Percentiles rank a stretch among this genome's conserved stretches.
These are phyloP conservation scores for Protosalanx chinensis DNA, from an alignment of 2,797 vertebrate genomes.

Conservation along the genomic window DNA sequence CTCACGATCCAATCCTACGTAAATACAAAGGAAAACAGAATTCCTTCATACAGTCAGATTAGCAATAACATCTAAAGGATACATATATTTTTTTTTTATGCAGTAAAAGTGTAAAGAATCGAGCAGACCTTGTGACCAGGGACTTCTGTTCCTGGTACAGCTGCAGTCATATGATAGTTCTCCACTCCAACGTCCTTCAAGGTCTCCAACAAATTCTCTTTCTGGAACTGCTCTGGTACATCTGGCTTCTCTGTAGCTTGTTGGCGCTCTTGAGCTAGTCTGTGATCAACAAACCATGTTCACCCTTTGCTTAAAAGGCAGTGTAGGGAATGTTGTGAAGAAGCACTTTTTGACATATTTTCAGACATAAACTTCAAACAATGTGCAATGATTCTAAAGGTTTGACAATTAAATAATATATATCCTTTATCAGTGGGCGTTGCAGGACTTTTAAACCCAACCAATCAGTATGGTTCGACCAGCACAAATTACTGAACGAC, in stretches of 20 bases:
- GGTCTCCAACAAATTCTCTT: slow-evolving; percentile 61
- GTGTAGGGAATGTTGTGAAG: neutral
- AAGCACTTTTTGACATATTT: neutral
- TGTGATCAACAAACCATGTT: slow-evolving; percentile 39
- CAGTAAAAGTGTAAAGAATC: neutral
- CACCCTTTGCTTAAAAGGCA: neutral
- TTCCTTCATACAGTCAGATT: neutral
- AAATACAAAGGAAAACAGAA: slow-evolving; percentile 17
- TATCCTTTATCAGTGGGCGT: too few relatives aligned
- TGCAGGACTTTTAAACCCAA: too few relatives aligned
- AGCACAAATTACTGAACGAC: too few relatives aligned
- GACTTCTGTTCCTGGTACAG: slow-evolving; percentile 93
- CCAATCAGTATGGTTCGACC: too few relatives aligned
- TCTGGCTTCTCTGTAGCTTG: slow-evolving; percentile 58
- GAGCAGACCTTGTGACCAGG: slow-evolving; percentile 82
- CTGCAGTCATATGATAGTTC: slow-evolving; percentile 87
- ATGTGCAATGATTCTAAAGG: too few relatives aligned
- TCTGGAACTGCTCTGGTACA: slow-evolving; percentile 42
- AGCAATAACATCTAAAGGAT: neutral
- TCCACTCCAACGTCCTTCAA: slow-evolving; percentile 76
- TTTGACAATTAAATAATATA: too few relatives aligned
- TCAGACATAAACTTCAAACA: too few relatives aligned
- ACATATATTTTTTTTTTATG: neutral
- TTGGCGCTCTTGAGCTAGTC: slow-evolving; percentile 82
- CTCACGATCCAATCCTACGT: slow-evolving; percentile 92